These are phyloP conservation scores for Tadarida brasiliensis DNA, from an alignment of 2,797 vertebrate genomes.

Conservation along the genomic window DNA sequence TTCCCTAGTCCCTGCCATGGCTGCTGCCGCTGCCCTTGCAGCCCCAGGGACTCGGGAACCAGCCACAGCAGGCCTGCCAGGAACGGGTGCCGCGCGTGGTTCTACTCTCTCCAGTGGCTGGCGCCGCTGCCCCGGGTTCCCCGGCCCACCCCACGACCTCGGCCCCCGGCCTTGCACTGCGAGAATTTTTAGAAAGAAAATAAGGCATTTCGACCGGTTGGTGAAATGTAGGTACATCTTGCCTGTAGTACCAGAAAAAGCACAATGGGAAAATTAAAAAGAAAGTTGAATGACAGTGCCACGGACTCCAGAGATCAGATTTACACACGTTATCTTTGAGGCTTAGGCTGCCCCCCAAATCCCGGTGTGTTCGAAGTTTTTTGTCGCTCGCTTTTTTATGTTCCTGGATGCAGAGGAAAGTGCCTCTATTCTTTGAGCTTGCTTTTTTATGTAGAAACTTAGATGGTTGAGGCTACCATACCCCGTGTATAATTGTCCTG, in stretches of 20 bases:
- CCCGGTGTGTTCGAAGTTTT: conserved; percentile 31
- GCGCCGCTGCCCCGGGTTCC: not conserved
- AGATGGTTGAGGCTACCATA: not conserved
- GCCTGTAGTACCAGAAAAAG: not conserved
- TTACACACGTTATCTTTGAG: not conserved
- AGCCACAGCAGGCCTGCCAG: conserved; percentile 70
- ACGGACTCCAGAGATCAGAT: not conserved
- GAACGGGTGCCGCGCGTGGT: conserved; percentile 11
- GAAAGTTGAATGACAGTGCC: conserved; percentile 77
- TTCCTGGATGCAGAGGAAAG: not conserved
- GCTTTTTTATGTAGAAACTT: conserved; percentile 48
- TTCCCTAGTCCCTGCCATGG: conserved; percentile 56
- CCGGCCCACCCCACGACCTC: not conserved
- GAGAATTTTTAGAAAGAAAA: conserved; percentile 50
- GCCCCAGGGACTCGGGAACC: conserved; percentile 67
- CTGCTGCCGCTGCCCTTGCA: conserved; percentile 45
- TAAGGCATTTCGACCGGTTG: not conserved
- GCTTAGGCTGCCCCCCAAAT: not conserved
- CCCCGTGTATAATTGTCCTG: conserved; percentile 33
- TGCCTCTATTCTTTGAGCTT: conserved; percentile 55
- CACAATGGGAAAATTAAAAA: conserved; percentile 26
- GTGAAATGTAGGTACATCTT: conserved; percentile 17
- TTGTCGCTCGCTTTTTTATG: not conserved
- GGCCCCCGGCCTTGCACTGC: not conserved
- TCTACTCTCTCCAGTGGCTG: not conserved